Evolutionary conservation across 2,888 invertebrate species (phyloP), one percentile per base, ranked within the genome.

Genomic region (Chrysodeixis includens): DNA sequence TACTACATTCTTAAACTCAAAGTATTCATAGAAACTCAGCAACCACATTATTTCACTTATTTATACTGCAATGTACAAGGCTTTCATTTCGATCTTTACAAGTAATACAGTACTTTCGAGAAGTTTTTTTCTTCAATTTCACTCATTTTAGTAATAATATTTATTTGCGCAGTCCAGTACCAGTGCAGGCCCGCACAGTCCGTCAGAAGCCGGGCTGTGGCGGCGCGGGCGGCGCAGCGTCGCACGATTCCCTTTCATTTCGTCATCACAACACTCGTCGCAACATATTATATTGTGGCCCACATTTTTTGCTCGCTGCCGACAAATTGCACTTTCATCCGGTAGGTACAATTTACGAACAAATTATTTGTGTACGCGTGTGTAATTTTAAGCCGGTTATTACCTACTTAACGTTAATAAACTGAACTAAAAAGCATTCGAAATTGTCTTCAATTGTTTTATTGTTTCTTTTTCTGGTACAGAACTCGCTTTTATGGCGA

Each of bases 271-370:
- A 22, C 8, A 30, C 46, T 30, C 30, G 16, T 26, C 40, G 16
- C 56, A 8, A n/a, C 44, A 44, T 65, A 66, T 71, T 65, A 63
- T 69, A 75, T 75, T 75, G 54, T 63, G 70, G 67, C 80, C 65
- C 56, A 78, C 46, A 79, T 79, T 58, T 79, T 60, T 62, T 74
- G 54, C 61, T 49, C 54, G 26, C 40, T 16, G 44, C 32, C 12
- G 18, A 69, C 44, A 69, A 72, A 79, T 77, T 76, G 61, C 79
- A 79, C 72, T 79, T 79, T 77, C 69, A 61, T 69, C 30, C 52
- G 60, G 30, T 58, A 40, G 60, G 10, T 10, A 32, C 40, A 14
- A 40, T n/a, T 40, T 14, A 40, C 40, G 40, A 55, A 46, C 35
- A 54, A 51, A 53, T 44, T 35, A 46, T 64, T 49, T 49, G 40